Conservation (phyloP, 2,888 invertebrate genomes). For the Dicroscelio sp. region DNA sequence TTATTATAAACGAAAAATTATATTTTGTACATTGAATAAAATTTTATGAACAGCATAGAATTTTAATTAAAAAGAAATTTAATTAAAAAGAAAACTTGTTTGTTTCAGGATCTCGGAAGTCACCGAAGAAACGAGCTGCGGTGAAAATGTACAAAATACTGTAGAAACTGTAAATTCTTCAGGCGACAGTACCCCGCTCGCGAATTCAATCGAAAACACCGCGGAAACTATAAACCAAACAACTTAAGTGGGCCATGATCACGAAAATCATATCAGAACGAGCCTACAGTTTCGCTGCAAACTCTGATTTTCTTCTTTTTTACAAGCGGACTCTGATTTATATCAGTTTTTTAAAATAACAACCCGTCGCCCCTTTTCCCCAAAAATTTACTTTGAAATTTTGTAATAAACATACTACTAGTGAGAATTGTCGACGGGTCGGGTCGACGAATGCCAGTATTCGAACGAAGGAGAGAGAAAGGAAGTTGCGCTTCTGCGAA, state of each 20-base stretch:
- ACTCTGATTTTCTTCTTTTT: slow-evolving; percentile 87
- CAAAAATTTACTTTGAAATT: slow-evolving; percentile 37
- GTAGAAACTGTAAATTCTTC: slow-evolving; percentile 80
- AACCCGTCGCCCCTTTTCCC: not conserved
- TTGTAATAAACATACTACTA: slow-evolving; percentile 61
- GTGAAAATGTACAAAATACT: slow-evolving; percentile 79
- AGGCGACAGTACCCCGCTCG: slow-evolving; percentile 74
- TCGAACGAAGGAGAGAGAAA: slow-evolving; percentile 52
- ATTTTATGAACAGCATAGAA: not conserved
- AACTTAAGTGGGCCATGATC: slow-evolving; percentile 44
- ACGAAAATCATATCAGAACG: slow-evolving; percentile 89
- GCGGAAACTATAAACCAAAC: slow-evolving; percentile 77
- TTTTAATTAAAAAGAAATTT: not conserved
- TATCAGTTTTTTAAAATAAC: slow-evolving; percentile 55
- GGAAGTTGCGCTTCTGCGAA: slow-evolving; percentile 40
- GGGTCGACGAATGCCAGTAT: slow-evolving; percentile 67
- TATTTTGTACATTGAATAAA: not conserved
- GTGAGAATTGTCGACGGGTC: slow-evolving; percentile 60
- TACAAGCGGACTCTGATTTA: slow-evolving; percentile 56
- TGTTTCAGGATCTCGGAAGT: slow-evolving; percentile 82
- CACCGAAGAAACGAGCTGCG: slow-evolving; percentile 78
- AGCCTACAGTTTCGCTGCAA: slow-evolving; percentile 88
- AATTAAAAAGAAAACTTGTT: no score
- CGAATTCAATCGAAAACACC: slow-evolving; percentile 70
- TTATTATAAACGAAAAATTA: no score